These are phyloP conservation scores for Ericerus pela DNA, from an alignment of 1,140 invertebrate genomes.

Conservation along the genomic window DNA sequence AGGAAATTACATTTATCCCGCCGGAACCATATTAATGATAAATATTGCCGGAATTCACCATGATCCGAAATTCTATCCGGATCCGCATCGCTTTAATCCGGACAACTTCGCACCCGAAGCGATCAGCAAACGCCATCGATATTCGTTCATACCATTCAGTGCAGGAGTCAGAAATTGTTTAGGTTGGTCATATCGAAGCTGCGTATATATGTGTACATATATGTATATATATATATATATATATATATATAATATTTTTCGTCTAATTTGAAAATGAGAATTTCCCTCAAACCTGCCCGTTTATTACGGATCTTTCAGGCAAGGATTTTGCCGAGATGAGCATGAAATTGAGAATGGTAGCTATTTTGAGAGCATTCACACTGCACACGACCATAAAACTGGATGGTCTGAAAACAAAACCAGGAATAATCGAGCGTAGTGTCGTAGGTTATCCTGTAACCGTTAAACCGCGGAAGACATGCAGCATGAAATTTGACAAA, in stretches of 20 bases:
- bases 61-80: slow-evolving; percentile 2
- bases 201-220: background rate
- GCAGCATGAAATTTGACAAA: too few relatives aligned
- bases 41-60: background rate
- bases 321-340: slow-evolving; percentile 21
- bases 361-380: slow-evolving; percentile 18
- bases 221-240: too few relatives aligned
- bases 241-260: background rate
- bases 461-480: too few relatives aligned
- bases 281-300: background rate
- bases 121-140: slow-evolving; percentile 32
- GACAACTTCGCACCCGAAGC: slow-evolving; percentile 17
- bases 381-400: slow-evolving; percentile 3
- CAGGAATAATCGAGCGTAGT: too few relatives aligned
- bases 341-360: slow-evolving; percentile 19
- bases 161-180: slow-evolving; percentile 59
- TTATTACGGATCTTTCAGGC: slow-evolving; percentile 2
- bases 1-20: slow-evolving; percentile 23
- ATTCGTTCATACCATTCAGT: slow-evolving; percentile 56
- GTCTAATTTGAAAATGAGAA: background rate
- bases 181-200: slow-evolving; percentile 32
- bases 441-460: too few relatives aligned
- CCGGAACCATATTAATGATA: slow-evolving; percentile 1
- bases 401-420: background rate
- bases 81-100: slow-evolving; percentile 17